Base-by-base conservation (phyloP, 2,888 invertebrate species). In the Apamea monoglypha region DNA sequence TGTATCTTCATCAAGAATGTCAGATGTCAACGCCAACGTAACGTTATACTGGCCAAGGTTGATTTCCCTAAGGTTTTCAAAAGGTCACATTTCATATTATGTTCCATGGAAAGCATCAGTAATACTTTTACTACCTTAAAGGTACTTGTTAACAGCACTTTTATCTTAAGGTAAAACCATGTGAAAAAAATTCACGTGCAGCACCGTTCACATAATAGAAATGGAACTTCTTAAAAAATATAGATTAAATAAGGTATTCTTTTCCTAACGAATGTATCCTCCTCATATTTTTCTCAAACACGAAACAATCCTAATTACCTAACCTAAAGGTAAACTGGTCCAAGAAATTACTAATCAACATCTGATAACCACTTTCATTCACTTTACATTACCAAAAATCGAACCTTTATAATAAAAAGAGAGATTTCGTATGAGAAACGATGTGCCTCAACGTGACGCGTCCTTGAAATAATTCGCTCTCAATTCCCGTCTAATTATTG, bases 41-140 rank as follows among this genome's bases (percentile, higher is more conserved):
- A 70, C 81, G 74, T 74, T 84, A 73, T 53, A 61, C 73, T n/a
- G 69, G 64, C 73, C 29, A 40, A 80, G 5, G 64, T 74, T 82
- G 82, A 82, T 82, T 82, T 82, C 82, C 82, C 82, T 10, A 70
- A 66, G 82, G 82, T 59, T 66, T 85, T 70, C 59, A 69, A 80
- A 80, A 82, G 81, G 85, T 85, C 69, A 80, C 85, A 82, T 85
- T 85, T 85, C 81, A 85, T 74, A 80, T 70, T 61, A 85, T 66
- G 44, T 70, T 70, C 29, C 53, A 68, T 61, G 67, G 61, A 71
- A 68, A 84, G 67, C 47, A 71, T 61, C 53, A 66, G 64, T 67
- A 78, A 71, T 78, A 84, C 36, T 84, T 78, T 78, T 71, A 53
- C 18, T 70, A 18, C 53, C 10, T 32, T 32, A 47, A 47, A 47